phyloP scores from a whole-genome alignment of 1,140 invertebrate species.

The Branchinecta lynchi region DNA sequence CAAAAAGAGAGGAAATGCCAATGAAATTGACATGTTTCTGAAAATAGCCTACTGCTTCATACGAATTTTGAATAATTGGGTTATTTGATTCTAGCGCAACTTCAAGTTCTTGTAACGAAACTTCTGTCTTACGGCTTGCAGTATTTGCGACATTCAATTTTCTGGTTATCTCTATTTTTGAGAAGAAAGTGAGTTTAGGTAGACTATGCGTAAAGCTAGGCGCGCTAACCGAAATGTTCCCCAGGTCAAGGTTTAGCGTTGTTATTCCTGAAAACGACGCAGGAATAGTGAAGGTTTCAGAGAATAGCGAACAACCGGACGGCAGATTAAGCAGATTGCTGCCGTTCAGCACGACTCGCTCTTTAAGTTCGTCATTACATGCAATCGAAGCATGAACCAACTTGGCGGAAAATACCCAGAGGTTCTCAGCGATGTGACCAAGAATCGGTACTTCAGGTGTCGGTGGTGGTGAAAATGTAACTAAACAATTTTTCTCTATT shows the following conservation, averaged over 20 bases:
- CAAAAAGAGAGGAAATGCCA: too few species aligned
- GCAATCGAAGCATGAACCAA: not conserved
- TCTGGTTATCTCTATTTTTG: not conserved
- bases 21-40: too few species aligned
- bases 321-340: not conserved
- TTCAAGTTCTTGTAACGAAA: conserved; percentile 3
- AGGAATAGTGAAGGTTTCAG: not conserved
- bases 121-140: not conserved
- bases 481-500: not conserved
- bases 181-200: not conserved
- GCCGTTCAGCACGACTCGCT: not conserved
- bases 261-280: not conserved
- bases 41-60: not conserved
- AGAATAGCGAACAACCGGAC: not conserved
- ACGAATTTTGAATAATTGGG: not conserved
- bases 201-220: not conserved
- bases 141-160: not conserved
- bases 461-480: not conserved
- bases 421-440: not conserved
- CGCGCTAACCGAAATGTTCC: not conserved
- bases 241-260: not conserved
- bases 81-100: not conserved
- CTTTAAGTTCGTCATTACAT: not conserved
- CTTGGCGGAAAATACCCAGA: not conserved
- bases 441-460: not conserved